A percentile compares a stretch with the other conserved stretches of the same genome.
These are phyloP conservation scores for Zalophus californianus DNA, from an alignment of 2,797 vertebrate species.

Conservation along the genomic window DNA sequence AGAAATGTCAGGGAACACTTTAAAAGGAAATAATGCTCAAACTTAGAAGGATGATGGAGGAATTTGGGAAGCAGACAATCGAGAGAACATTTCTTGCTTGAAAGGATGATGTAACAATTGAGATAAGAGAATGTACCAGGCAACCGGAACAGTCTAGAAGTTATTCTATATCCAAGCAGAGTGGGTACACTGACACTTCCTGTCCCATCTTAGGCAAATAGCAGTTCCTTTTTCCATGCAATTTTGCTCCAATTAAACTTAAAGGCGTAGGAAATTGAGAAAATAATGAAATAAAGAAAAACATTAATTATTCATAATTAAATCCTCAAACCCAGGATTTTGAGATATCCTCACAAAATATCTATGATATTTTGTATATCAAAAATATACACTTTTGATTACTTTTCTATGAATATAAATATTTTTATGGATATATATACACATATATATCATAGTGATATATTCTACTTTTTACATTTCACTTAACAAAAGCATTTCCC, in stretches of 20 bases:
- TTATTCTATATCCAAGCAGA: background rate
- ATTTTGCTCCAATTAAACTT: slow-evolving; percentile 2
- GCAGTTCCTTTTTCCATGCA: background rate
- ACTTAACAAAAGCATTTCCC: background rate
- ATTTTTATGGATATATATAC: background rate
- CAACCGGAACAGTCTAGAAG: background rate
- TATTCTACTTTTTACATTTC: background rate
- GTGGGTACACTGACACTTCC: background rate
- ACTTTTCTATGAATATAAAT: slow-evolving; percentile 16
- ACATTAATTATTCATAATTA: background rate
- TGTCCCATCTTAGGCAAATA: background rate
- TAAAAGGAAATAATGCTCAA: background rate
- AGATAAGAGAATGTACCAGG: background rate
- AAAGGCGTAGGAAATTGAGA: background rate
- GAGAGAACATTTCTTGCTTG: background rate
- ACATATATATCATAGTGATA: background rate
- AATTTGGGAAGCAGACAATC: background rate
- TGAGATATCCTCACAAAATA: no score
- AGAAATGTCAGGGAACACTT: background rate
- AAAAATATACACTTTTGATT: background rate
- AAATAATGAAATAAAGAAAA: background rate
- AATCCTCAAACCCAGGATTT: no score
- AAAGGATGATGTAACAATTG: background rate
- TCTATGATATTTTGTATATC: no score
- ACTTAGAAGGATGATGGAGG: background rate